These are phyloP conservation scores for Pollenia labialis DNA, from an alignment of 2,888 invertebrate genomes.

Conservation along the genomic window DNA sequence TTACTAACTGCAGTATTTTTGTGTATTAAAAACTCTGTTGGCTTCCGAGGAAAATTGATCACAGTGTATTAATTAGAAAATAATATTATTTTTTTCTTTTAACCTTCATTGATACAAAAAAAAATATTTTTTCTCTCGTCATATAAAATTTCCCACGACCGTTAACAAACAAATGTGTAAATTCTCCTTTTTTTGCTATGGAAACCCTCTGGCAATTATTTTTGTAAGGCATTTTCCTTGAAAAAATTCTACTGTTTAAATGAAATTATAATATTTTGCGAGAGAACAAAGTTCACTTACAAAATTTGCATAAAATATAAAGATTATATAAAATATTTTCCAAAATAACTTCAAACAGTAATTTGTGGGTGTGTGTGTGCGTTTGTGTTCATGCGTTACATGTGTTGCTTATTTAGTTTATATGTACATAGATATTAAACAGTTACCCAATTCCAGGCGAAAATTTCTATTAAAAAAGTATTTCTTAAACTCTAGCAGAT, in stretches of 20 bases:
- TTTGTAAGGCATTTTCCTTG: not conserved
- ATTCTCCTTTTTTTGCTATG: too few species aligned
- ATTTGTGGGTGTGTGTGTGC: not conserved
- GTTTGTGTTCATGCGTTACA: not conserved
- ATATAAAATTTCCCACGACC: too few species aligned
- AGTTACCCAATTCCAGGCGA: not conserved
- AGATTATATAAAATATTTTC: slow-evolving; percentile 23
- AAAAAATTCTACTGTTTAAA: not conserved
- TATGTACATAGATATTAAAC: not conserved
- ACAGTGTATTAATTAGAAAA: too few species aligned
- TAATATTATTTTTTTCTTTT: too few species aligned
- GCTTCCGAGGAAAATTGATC: too few species aligned
- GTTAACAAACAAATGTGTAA: too few species aligned
- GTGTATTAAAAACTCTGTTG: too few species aligned
- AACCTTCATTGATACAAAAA: too few species aligned
- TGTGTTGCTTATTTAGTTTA: not conserved
- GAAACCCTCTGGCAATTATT: not conserved
- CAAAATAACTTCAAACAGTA: slow-evolving; percentile 25
- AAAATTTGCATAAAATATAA: slow-evolving; percentile 38
- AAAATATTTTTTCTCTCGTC: too few species aligned
- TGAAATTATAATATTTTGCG: slow-evolving; percentile 8
- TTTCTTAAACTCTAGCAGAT: not conserved
- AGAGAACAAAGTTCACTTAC: not conserved
- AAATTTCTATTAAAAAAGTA: too few species aligned
- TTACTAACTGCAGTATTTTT: too few species aligned